These are phyloP conservation scores for Chaunax sp. DNA, from an alignment of 2,797 vertebrate genomes.

Conservation along the genomic window DNA sequence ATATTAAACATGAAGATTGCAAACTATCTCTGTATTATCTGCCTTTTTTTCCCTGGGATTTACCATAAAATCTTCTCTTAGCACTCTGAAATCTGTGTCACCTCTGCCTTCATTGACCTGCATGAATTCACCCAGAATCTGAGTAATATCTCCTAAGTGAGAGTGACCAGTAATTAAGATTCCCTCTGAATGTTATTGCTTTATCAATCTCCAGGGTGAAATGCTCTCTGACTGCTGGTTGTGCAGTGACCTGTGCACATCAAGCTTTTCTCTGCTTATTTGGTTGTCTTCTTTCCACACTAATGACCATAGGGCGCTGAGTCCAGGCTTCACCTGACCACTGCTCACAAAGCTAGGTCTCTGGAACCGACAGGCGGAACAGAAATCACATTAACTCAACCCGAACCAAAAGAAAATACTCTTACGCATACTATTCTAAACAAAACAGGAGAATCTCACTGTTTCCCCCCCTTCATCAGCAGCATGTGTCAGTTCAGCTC, in stretches of 20 bases:
- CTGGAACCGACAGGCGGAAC: slow-evolving; percentile 86
- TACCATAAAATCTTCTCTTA: not conserved
- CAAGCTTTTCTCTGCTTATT: slow-evolving; percentile 83
- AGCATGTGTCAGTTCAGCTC: slow-evolving; percentile 80
- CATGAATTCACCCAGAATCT: slow-evolving; percentile 60
- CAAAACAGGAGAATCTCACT: slow-evolving; percentile 71
- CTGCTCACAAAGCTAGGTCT: slow-evolving; percentile 81
- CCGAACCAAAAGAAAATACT: slow-evolving; percentile 78
- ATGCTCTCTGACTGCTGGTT: slow-evolving; percentile 85
- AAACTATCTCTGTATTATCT: no score
- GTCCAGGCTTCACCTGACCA: slow-evolving; percentile 85
- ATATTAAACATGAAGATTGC: slow-evolving; percentile 28
- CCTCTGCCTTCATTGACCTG: slow-evolving; percentile 24
- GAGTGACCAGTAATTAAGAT: slow-evolving; percentile 80
- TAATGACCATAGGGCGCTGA: slow-evolving; percentile 85
- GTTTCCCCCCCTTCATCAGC: slow-evolving; percentile 75
- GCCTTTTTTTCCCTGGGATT: no score
- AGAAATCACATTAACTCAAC: slow-evolving; percentile 85
- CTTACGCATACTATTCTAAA: slow-evolving; percentile 69
- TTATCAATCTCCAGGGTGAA: slow-evolving; percentile 70
- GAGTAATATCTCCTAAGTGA: slow-evolving; percentile 39
- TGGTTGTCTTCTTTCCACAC: slow-evolving; percentile 86
- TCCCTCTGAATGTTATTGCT: slow-evolving; percentile 69
- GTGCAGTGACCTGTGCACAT: slow-evolving; percentile 87
- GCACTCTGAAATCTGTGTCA: slow-evolving; percentile 33